phyloP scores from a whole-genome alignment of 2,888 invertebrate species.

The Coremacera marginata region DNA sequence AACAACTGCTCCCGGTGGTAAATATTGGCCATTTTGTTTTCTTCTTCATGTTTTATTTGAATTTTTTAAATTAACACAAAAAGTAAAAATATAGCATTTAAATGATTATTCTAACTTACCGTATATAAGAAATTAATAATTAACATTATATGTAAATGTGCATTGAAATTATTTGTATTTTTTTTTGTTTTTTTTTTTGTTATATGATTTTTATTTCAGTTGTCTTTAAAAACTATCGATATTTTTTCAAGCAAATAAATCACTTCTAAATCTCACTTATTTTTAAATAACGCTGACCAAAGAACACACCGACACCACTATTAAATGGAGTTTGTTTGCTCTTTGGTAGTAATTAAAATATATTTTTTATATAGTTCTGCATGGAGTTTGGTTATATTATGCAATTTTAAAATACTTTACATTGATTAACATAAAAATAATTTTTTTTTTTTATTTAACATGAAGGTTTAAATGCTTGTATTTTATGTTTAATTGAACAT shows the following conservation, averaged over 20 bases:
- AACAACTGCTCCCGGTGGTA: neutral
- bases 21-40: neutral
- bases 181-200: neutral
- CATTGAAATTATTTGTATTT: neutral
- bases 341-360: constrained; percentile 2
- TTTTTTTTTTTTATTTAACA: constrained; percentile 2
- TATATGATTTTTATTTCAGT: neutral
- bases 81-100: neutral
- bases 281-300: neutral
- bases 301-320: no score
- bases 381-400: neutral
- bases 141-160: neutral
- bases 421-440: constrained; percentile 31
- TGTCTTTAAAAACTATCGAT: constrained; percentile 19
- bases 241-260: neutral
- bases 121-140: neutral
- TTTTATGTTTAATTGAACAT: constrained; percentile 25
- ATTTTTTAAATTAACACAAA: constrained; percentile 24
- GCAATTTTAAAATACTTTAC: constrained; percentile 5
- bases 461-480: constrained; percentile 2
- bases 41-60: constrained; percentile 24
- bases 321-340: neutral
- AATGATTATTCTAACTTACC: neutral
- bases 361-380: neutral
- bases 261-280: neutral